Conservation (phyloP, 2,888 invertebrate genomes). For the Aproaerema taeniolella region DNA sequence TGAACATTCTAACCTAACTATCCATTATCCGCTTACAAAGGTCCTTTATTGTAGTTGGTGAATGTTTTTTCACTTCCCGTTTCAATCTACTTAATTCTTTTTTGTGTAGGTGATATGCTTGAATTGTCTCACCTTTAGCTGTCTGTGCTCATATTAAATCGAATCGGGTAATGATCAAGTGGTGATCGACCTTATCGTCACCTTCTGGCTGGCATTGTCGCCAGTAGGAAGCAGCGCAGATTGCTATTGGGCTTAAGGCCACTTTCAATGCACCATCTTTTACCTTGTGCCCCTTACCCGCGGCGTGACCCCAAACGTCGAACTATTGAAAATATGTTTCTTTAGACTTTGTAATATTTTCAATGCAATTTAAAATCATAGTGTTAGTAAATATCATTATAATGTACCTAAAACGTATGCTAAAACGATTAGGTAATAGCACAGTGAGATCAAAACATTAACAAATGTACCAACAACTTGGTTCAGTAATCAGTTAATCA, state of each 20-base stretch:
- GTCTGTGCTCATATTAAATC: constrained; percentile 22
- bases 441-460: constrained; percentile 1
- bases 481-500: neutral
- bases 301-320: constrained; percentile 52
- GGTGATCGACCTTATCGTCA: constrained; percentile 64
- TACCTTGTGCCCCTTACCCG: constrained; percentile 74
- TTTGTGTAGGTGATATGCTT: constrained; percentile 2
- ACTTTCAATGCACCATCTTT: constrained; percentile 77
- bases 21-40: constrained; percentile 7
- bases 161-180: constrained; percentile 33
- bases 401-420: too few species aligned
- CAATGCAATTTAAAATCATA: too few species aligned
- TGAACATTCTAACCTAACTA: constrained; percentile 16
- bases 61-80: too few species aligned
- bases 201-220: constrained; percentile 70
- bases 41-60: too few species aligned
- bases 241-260: constrained; percentile 77
- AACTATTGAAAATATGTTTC: neutral
- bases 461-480: constrained; percentile 5
- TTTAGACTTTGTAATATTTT: too few species aligned
- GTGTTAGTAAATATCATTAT: too few species aligned
- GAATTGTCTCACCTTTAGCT: too few species aligned
- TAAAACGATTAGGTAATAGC: neutral
- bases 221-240: constrained; percentile 74
- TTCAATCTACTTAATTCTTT: too few species aligned